Percentiles rank a stretch among this genome's conserved stretches.
These are phyloP conservation scores for Megalonaias nervosa DNA, from an alignment of 1,140 invertebrate genomes.

Conservation along the genomic window DNA sequence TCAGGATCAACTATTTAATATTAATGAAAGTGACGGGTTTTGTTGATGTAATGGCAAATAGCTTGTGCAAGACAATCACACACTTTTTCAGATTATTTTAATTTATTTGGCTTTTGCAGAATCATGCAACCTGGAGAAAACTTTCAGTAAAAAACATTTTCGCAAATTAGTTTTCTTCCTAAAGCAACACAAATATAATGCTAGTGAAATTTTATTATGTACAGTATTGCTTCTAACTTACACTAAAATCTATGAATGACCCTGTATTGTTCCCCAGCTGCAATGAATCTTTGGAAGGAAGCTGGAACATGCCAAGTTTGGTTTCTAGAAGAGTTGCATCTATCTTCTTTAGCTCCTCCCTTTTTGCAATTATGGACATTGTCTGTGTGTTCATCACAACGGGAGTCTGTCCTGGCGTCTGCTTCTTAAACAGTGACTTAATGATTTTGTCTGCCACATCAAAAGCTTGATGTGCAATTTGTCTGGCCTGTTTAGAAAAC, in stretches of 20 bases:
- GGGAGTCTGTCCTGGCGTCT: constrained; percentile 46
- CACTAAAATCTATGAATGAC: constrained; percentile 49
- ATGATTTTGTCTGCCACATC: constrained; percentile 42
- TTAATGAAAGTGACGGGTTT: too few relatives aligned
- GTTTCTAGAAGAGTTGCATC: constrained; percentile 42
- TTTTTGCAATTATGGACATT: constrained; percentile 44
- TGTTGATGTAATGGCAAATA: too few relatives aligned
- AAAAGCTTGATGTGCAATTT: constrained; percentile 44
- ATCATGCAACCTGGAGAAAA: too few relatives aligned
- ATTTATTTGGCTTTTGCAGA: too few relatives aligned
- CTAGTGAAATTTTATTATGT: too few relatives aligned
- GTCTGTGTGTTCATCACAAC: constrained; percentile 39
- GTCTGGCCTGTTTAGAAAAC: constrained; percentile 37
- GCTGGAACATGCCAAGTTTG: constrained; percentile 35
- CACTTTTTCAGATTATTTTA: too few relatives aligned
- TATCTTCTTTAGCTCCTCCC: constrained; percentile 37
- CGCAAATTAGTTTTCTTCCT: too few relatives aligned
- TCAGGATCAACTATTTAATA: too few relatives aligned
- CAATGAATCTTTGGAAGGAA: constrained; percentile 44
- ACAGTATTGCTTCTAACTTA: constrained; percentile 8
- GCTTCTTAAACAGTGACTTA: constrained; percentile 44
- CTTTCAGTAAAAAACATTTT: too few relatives aligned
- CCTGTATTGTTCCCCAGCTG: constrained; percentile 17
- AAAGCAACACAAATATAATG: too few relatives aligned
- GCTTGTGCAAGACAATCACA: too few relatives aligned